These are phyloP conservation scores for Sebastes oblongus DNA, from an alignment of 2,797 vertebrate species.

Conservation along the genomic window DNA sequence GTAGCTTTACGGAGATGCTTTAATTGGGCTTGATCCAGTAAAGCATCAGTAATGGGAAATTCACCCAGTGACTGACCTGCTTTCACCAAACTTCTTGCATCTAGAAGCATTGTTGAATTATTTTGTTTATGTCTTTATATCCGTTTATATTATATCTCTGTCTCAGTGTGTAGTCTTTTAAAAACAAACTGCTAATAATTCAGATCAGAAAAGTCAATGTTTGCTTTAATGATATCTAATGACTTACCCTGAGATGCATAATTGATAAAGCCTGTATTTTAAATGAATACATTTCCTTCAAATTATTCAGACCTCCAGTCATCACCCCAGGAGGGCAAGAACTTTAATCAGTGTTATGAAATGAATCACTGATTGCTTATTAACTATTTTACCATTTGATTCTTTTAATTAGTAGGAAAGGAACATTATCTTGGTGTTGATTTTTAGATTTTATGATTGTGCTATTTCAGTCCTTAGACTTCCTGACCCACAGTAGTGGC, in stretches of 20 bases:
- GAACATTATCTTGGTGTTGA: background rate
- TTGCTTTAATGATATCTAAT: slow-evolving; percentile 14
- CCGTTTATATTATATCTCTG: background rate
- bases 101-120: background rate
- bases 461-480: background rate
- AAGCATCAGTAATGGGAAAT: background rate
- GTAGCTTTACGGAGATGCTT: background rate
- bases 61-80: background rate
- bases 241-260: background rate
- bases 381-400: background rate
- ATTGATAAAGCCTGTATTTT: background rate
- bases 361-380: background rate
- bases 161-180: background rate
- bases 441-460: background rate
- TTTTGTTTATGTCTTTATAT: no score
- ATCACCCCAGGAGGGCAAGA: background rate
- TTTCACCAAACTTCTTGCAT: background rate
- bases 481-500: background rate
- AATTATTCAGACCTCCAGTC: slow-evolving; percentile 8
- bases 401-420: background rate
- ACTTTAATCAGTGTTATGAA: background rate
- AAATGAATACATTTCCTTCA: background rate
- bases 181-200: background rate
- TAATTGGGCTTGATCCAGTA: background rate
- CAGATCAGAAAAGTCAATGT: background rate